Conservation (phyloP, 2,797 vertebrate genomes). For the Rousettus madagascariensis region DNA sequence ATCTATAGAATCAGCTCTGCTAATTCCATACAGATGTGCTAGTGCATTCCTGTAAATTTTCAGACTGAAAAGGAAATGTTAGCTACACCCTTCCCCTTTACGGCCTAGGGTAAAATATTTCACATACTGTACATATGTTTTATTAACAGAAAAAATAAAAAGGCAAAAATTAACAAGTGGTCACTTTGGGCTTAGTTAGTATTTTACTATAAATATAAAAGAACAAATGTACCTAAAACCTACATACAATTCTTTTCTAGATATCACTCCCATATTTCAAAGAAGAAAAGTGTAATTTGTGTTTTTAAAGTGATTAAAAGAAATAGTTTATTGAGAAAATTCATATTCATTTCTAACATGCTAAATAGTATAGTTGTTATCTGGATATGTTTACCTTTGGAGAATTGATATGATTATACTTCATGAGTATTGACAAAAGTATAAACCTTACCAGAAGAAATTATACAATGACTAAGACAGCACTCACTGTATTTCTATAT, state of each 20-base stretch:
- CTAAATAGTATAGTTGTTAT: neutral
- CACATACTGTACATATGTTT: constrained; percentile 74
- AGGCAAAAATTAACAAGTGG: constrained; percentile 42
- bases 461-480: neutral
- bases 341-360: neutral
- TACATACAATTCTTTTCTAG: neutral
- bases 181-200: constrained; percentile 19
- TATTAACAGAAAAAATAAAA: constrained; percentile 51
- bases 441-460: neutral
- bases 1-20: constrained; percentile 79
- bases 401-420: neutral
- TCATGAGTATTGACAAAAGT: neutral
- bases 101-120: constrained; percentile 75
- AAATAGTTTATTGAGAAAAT: neutral
- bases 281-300: neutral
- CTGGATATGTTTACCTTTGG: neutral
- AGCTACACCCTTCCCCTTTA: constrained; percentile 80
- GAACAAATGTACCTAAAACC: constrained; percentile 7
- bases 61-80: constrained; percentile 86
- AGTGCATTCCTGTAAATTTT: constrained; percentile 86
- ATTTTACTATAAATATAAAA: constrained; percentile 39
- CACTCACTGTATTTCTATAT: neutral
- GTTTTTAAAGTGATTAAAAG: constrained; percentile 5
- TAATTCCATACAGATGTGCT: constrained; percentile 87
- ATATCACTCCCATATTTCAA: neutral